These are phyloP conservation scores for Peucedramus taeniatus DNA, from an alignment of 2,113 vertebrate genomes.

Conservation along the genomic window DNA sequence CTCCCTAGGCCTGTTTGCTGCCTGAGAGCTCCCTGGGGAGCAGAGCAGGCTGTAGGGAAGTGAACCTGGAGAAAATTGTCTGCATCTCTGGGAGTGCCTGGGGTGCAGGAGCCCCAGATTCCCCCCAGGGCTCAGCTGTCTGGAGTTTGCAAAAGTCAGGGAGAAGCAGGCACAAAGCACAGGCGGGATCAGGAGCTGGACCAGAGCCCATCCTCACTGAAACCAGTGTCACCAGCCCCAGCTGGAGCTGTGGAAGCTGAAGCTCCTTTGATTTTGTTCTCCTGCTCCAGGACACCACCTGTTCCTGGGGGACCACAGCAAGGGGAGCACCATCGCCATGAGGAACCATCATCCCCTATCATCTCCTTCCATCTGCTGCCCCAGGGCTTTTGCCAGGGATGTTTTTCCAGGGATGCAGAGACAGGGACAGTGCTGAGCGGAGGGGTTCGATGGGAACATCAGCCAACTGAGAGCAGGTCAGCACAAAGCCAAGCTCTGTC, in stretches of 20 bases:
- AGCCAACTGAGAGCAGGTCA: not conserved
- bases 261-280: constrained; percentile 22
- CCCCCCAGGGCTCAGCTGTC: accelerated
- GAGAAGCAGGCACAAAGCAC: not conserved
- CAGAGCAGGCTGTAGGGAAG: not conserved
- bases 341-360: accelerated
- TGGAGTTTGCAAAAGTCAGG: not conserved
- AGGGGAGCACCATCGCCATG: not conserved
- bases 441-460: not conserved
- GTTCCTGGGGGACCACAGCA: not conserved
- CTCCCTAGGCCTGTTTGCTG: accelerated
- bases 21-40: not conserved
- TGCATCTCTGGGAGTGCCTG: accelerated
- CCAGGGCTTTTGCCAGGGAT: not conserved
- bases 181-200: not conserved
- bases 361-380: not conserved
- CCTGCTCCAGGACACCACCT: not conserved
- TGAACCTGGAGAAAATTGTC: not conserved
- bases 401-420: not conserved
- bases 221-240: not conserved
- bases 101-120: not conserved
- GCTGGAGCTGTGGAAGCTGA: not conserved
- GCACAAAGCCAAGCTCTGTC: not conserved
- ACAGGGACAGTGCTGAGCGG: not conserved
- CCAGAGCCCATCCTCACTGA: not conserved